Evolutionary conservation across 2,888 invertebrate genomes (phyloP).

Genomic region (Schizaphis graminum): DNA sequence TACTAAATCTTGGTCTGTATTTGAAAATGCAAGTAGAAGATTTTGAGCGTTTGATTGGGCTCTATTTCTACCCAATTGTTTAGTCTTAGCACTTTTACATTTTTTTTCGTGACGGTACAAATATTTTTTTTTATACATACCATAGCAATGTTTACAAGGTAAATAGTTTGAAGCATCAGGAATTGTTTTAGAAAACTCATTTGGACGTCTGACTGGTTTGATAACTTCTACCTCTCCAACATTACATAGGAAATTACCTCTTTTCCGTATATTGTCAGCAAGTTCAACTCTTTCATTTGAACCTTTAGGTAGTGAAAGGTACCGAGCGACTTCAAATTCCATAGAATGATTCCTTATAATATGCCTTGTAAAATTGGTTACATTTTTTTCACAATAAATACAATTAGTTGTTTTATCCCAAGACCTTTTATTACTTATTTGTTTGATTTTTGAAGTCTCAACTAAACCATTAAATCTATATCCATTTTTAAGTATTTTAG

Average conservation of each 20-base stretch:
- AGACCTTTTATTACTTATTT: not conserved
- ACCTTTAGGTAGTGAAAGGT: not conserved
- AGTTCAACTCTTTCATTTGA: not conserved
- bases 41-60: not conserved
- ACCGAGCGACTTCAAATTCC: not conserved
- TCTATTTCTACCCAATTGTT: not conserved
- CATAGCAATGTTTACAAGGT: too few species aligned
- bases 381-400: conserved; percentile 1
- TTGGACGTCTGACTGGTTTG: too few species aligned
- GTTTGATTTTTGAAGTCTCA: conserved; percentile 16
- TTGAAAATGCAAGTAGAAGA: not conserved
- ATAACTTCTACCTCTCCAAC: too few species aligned
- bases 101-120: too few species aligned
- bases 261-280: too few species aligned
- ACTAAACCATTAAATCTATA: not conserved
- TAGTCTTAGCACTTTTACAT: too few species aligned
- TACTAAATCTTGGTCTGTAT: not conserved
- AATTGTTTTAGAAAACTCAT: too few species aligned
- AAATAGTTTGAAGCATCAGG: too few species aligned
- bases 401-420: not conserved
- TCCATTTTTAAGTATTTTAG: not conserved
- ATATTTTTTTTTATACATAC: too few species aligned
- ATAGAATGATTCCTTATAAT: not conserved
- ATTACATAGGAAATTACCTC: too few species aligned
- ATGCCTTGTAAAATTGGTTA: conserved; percentile 12